Base-by-base conservation (phyloP, 2,797 vertebrate species). In the Tenualosa ilisha region DNA sequence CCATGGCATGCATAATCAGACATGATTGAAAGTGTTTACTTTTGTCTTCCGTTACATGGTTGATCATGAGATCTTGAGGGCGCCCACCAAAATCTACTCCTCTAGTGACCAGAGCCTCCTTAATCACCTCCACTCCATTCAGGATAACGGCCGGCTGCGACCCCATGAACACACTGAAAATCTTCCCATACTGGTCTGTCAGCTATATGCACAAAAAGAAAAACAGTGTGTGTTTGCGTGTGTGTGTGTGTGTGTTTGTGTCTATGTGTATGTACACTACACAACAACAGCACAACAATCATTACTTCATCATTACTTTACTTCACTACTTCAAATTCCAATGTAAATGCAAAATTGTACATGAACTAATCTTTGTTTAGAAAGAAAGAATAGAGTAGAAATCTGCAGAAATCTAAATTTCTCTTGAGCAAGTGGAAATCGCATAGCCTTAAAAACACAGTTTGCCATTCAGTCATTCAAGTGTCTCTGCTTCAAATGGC, bases 91-190 rank as follows among this genome's bases (percentile, higher is more conserved):
- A 95, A 26, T 95, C 94, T 26, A 1, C 72, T 3, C 87, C 89
- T 31, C 90, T 94, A 24, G 53, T 91, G 7, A 95, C 88, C 20
- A 94, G 63, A 31, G 93, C 93, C 63, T 94, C 95, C 84, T 92
- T 96, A 87, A 97, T 95, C 84, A 94, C 91, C 91, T 95, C 91
- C 86, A 93, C 88, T 87, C 95, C 94, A 88, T 88, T 91, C 88
- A 97, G 90, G 90, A 96, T 6, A 0, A 96, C 90, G 5, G 59
- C 89, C 61, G 93, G 92, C 85, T 13, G 93, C 12, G 24, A 49
- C 8, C 95, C 95, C 0, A 95, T 43, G 59, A 86, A 95, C 17
- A 95, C 1, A 81, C 93, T 94, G 92, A 93, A 95, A 85, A 95
- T 86, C 0, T 93, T 90, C 83, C 95, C 95, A 90, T 95, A 95